These are phyloP conservation scores for Acleris holmiana DNA, from an alignment of 2,888 invertebrate genomes.

Conservation along the genomic window DNA sequence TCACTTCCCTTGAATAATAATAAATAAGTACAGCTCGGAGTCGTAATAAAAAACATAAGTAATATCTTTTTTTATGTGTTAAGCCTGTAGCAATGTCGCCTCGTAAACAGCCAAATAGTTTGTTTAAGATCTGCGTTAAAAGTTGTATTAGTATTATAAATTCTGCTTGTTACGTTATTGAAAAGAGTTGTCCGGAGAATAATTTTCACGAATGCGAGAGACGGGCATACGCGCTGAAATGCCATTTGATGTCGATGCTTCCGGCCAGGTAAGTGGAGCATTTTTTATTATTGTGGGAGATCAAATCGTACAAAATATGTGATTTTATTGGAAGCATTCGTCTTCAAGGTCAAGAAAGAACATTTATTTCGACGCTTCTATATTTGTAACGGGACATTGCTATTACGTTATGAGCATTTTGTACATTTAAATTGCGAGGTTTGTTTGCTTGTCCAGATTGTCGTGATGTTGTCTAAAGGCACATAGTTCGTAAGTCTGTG, in stretches of 20 bases:
- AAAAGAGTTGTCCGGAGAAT: slow-evolving; percentile 69
- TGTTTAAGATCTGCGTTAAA: slow-evolving; percentile 71
- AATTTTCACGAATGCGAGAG: slow-evolving; percentile 66
- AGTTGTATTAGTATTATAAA: slow-evolving; percentile 72
- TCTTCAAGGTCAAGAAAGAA: neutral
- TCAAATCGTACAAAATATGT: no score
- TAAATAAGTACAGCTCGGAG: slow-evolving; percentile 2
- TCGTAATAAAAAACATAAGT: neutral
- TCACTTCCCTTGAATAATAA: neutral
- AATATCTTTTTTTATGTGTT: slow-evolving; percentile 25
- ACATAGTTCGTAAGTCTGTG: no score
- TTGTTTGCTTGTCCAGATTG: no score
- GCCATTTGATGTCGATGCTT: slow-evolving; percentile 66
- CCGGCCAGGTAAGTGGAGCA: slow-evolving; percentile 67
- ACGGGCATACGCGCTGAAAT: slow-evolving; percentile 64
- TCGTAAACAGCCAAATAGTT: slow-evolving; percentile 72
- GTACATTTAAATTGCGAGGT: no score
- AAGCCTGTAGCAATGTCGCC: slow-evolving; percentile 64
- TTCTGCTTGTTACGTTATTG: slow-evolving; percentile 73
- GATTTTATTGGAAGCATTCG: no score
- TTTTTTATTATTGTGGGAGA: no score
- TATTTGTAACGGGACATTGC: neutral
- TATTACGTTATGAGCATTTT: neutral
- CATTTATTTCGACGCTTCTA: neutral
- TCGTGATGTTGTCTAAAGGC: no score